Evolutionary conservation across 2,113 vertebrate species (phyloP).

Genomic region (Sapajus apella): DNA sequence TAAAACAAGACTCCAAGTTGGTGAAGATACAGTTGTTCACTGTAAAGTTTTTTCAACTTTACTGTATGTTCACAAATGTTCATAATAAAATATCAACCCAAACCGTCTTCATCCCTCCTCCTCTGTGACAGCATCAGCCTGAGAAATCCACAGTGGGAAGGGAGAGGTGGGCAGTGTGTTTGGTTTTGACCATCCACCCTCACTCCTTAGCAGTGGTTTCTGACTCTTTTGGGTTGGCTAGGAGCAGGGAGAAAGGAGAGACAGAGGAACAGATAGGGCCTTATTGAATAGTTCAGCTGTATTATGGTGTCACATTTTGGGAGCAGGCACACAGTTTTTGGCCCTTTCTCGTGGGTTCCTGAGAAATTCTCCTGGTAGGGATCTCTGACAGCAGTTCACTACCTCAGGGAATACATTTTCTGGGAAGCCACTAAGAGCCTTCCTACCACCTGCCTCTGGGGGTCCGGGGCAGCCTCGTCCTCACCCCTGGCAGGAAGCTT

Average conservation of each 20-base stretch:
- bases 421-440: background rate
- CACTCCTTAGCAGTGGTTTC: background rate
- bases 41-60: background rate
- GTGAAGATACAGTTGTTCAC: background rate
- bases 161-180: background rate
- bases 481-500: background rate
- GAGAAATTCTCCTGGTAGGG: background rate
- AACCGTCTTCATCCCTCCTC: rapidly evolving
- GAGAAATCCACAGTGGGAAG: background rate
- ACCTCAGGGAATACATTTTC: background rate
- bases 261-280: background rate
- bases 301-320: background rate
- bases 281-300: background rate
- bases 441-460: background rate
- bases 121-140: background rate
- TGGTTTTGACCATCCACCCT: background rate
- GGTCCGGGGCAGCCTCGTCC: background rate
- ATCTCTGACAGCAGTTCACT: background rate
- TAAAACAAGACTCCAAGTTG: background rate
- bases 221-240: background rate
- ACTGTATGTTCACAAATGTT: background rate
- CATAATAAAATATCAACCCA: background rate
- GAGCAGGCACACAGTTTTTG: background rate
- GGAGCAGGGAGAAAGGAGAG: background rate
- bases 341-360: background rate